These are phyloP conservation scores for Fratercula arctica DNA, from an alignment of 2,797 vertebrate species.

Conservation along the genomic window DNA sequence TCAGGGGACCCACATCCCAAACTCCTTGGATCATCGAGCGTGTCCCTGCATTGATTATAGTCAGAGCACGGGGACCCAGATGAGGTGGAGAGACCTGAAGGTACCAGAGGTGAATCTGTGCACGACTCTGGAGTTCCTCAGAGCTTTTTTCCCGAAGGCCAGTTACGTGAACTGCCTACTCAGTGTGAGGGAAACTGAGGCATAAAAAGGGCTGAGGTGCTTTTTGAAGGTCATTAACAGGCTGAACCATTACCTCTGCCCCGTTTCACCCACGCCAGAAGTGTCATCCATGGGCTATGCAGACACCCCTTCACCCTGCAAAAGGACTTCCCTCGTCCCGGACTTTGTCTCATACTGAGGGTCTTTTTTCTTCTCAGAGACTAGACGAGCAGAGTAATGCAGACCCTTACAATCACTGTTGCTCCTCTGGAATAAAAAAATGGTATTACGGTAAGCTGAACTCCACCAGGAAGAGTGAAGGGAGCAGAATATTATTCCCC, in stretches of 20 bases:
- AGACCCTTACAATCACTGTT: not conserved
- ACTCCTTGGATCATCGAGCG: accelerated
- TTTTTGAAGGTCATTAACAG: not conserved
- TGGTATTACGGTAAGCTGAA: not conserved
- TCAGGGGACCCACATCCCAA: accelerated
- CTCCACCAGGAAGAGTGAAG: not conserved
- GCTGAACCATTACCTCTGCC: not conserved
- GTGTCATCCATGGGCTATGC: accelerated
- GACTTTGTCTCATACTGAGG: not conserved
- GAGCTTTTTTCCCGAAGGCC: not conserved
- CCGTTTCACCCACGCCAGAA: not conserved
- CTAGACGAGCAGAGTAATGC: not conserved
- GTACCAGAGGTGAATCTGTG: not conserved
- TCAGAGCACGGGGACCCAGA: accelerated
- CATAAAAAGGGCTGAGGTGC: not conserved
- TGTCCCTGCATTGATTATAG: not conserved
- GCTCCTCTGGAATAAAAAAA: not conserved
- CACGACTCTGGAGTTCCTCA: not conserved
- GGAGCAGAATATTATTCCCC: not conserved
- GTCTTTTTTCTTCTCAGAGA: not conserved
- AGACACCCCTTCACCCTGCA: not conserved
- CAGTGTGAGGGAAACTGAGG: not conserved
- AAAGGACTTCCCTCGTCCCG: not conserved
- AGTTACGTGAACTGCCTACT: accelerated
- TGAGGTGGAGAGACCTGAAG: not conserved